phyloP scores from a whole-genome alignment of 92 coral and sea anemone genomes.

The Palythoa heliodiscus region DNA sequence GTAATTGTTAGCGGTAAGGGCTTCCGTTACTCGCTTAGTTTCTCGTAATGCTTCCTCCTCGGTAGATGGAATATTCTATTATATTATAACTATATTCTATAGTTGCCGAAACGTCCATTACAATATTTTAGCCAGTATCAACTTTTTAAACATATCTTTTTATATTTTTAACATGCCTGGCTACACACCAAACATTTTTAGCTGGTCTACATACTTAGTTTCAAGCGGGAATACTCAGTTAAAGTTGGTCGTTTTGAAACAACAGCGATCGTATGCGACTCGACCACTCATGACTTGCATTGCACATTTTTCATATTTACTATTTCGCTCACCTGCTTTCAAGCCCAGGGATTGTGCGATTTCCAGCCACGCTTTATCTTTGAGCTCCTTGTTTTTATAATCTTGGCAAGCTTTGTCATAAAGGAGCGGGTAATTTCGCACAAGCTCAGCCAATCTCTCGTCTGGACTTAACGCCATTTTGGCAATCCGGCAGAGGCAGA shows the following conservation, averaged over 20 bases:
- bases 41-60: no score
- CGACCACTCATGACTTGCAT: background rate
- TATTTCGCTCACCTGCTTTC: slow-evolving; percentile 25
- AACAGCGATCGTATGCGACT: background rate
- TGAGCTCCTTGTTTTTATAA: slow-evolving; percentile 8
- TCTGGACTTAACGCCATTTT: slow-evolving; percentile 15
- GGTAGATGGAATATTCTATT: no score
- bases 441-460: slow-evolving; percentile 32
- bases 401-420: slow-evolving; percentile 15
- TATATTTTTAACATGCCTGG: no score
- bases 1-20: no score
- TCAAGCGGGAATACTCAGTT: background rate
- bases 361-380: slow-evolving; percentile 23
- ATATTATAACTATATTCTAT: no score
- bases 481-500: slow-evolving; percentile 4
- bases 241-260: background rate
- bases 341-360: slow-evolving; percentile 24
- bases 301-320: background rate
- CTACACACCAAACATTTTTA: no score
- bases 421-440: slow-evolving; percentile 33
- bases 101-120: no score
- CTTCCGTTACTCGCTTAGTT: no score
- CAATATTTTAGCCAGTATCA: no score
- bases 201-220: background rate
- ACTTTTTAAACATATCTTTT: no score